phyloP scores from a whole-genome alignment of 2,113 vertebrate genomes.

The Gavia stellata region DNA sequence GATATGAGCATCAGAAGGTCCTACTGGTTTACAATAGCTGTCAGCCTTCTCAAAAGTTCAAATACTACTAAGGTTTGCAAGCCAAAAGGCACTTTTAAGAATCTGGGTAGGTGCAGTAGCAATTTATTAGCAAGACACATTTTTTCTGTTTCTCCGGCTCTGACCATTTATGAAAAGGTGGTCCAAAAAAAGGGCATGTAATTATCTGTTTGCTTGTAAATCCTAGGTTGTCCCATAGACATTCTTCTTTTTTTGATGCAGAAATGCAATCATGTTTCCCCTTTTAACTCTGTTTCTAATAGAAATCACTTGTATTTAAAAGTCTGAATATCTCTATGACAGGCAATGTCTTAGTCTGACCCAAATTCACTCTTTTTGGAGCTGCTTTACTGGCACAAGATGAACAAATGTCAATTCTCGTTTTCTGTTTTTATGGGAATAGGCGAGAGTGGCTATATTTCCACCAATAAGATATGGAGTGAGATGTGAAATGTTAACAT shows the following conservation, averaged over 20 bases:
- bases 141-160: background rate
- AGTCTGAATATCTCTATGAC: background rate
- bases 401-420: slow-evolving; percentile 6
- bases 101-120: background rate
- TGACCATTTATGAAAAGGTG: background rate
- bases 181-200: background rate
- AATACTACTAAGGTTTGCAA: background rate
- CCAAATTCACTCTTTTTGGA: background rate
- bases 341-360: background rate
- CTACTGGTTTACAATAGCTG: background rate
- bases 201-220: background rate
- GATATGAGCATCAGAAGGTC: background rate
- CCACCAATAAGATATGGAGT: background rate
- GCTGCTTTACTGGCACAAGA: background rate
- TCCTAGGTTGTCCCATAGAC: background rate
- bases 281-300: background rate
- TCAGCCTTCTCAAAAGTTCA: background rate
- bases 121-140: background rate
- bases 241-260: background rate
- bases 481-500: slow-evolving; percentile 2
- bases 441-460: background rate
- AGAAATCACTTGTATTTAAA: background rate
- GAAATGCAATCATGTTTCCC: background rate
- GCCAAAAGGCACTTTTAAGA: background rate
- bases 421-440: slow-evolving; percentile 6